These are phyloP conservation scores for Ypsolopha sequella DNA, from an alignment of 2,888 invertebrate species.

Conservation along the genomic window DNA sequence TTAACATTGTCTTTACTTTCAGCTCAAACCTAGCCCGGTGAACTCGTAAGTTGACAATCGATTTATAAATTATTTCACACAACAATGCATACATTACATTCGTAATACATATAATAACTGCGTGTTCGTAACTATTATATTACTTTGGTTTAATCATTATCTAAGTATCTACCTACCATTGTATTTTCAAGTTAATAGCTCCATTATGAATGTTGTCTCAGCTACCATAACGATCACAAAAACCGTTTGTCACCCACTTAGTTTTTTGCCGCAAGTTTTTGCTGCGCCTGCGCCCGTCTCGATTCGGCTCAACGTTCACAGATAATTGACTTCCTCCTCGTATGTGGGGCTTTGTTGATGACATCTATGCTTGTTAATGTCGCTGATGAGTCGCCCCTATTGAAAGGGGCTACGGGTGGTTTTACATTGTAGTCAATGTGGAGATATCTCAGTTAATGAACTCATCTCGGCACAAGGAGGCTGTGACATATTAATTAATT, in stretches of 20 bases:
- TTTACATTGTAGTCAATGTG: not conserved
- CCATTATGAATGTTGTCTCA: not conserved
- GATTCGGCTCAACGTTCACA: not conserved
- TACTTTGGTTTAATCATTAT: no score
- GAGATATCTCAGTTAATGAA: not conserved
- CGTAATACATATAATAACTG: not conserved
- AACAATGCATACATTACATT: not conserved
- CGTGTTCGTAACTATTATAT: not conserved
- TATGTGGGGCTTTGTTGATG: not conserved
- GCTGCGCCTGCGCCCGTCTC: not conserved
- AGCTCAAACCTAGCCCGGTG: no score
- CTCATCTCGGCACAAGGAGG: not conserved
- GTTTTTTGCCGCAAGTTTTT: not conserved
- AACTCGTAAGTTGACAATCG: no score
- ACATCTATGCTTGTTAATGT: no score
- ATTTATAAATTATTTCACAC: no score
- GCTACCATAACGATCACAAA: not conserved
- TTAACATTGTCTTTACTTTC: no score
- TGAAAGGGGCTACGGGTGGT: not conserved
- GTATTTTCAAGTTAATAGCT: no score
- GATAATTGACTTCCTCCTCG: not conserved
- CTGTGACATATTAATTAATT: not conserved
- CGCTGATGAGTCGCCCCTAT: no score
- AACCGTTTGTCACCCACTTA: conserved; percentile 1
- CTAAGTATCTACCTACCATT: no score